These are phyloP conservation scores for Alfaro cultratus DNA, from an alignment of 2,797 vertebrate genomes.

Conservation along the genomic window DNA sequence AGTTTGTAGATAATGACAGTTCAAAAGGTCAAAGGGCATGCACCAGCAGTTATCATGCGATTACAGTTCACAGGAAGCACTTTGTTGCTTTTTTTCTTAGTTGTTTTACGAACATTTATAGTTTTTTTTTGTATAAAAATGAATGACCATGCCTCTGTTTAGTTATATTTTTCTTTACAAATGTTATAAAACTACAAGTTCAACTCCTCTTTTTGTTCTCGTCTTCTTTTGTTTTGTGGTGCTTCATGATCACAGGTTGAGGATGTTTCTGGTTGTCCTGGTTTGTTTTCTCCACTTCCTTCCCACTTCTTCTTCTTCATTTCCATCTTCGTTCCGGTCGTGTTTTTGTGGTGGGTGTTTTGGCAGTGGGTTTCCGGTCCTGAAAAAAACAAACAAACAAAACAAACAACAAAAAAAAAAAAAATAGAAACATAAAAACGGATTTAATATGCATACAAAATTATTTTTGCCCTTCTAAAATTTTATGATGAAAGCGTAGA, in stretches of 20 bases:
- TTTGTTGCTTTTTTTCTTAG: conserved; percentile 76
- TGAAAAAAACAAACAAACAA: conserved; percentile 45
- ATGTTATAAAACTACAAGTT: conserved; percentile 87
- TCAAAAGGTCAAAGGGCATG: conserved; percentile 90
- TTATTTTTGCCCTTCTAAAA: neutral
- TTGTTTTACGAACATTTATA: conserved; percentile 69
- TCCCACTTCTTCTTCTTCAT: conserved; percentile 51
- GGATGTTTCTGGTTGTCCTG: conserved; percentile 58
- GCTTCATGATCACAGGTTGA: conserved; percentile 59
- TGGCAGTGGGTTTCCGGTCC: conserved; percentile 93
- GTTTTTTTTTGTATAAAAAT: conserved; percentile 64
- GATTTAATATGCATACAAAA: conserved; percentile 3
- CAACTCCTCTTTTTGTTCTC: conserved; percentile 49
- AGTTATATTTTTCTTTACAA: conserved; percentile 81
- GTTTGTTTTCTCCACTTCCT: conserved; percentile 17
- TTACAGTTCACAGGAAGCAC: conserved; percentile 93
- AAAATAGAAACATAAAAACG: conserved; percentile 22
- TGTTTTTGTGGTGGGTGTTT: conserved; percentile 80
- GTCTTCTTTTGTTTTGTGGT: conserved; percentile 47
- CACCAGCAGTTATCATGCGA: conserved; percentile 94
- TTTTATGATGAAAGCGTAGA: neutral
- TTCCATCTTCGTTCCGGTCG: conserved; percentile 70
- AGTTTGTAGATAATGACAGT: conserved; percentile 85
- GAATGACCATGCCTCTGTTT: conserved; percentile 90
- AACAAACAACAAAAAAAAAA: neutral